phyloP scores from a whole-genome alignment of 1,140 invertebrate genomes.

The Drosophila burlai region DNA sequence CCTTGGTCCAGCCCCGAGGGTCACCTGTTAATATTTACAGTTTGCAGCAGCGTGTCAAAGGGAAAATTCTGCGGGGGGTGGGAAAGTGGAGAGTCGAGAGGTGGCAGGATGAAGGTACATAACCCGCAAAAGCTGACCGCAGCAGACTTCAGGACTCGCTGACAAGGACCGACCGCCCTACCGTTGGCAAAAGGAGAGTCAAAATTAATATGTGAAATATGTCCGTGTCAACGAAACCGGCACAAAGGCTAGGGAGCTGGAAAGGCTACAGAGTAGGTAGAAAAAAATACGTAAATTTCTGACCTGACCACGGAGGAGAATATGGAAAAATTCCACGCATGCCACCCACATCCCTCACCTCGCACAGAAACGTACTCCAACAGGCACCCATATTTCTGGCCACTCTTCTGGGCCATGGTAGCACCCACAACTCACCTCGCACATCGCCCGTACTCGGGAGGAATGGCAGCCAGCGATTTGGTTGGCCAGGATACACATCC shows the following conservation, averaged over 20 bases:
- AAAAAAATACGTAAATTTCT: slow-evolving; percentile 8
- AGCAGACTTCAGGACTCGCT: slow-evolving; percentile 16
- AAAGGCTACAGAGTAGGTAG: background rate
- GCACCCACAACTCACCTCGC: slow-evolving; percentile 22
- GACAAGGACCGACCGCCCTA: slow-evolving; percentile 7
- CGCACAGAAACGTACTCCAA: background rate
- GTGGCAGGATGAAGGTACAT: background rate
- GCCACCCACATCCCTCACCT: background rate
- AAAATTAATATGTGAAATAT: slow-evolving; percentile 73
- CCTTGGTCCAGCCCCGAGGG: slow-evolving; percentile 16
- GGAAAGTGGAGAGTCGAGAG: background rate
- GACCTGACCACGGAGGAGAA: slow-evolving; percentile 44
- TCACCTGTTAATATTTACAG: slow-evolving; percentile 45
- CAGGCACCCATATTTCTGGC: slow-evolving; percentile 1
- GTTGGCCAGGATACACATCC: slow-evolving; percentile 67
- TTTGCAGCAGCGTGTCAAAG: slow-evolving; percentile 30
- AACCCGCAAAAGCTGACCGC: slow-evolving; percentile 31
- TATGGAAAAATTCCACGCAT: slow-evolving; percentile 50
- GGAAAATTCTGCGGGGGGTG: background rate
- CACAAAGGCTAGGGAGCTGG: slow-evolving; percentile 13
- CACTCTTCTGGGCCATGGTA: slow-evolving; percentile 3
- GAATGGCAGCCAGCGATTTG: slow-evolving; percentile 70
- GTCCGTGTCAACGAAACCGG: slow-evolving; percentile 13
- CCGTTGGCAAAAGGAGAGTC: background rate
- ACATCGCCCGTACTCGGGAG: background rate